Base-by-base conservation (phyloP, 2,888 invertebrate genomes). In the Ligdia adustata region DNA sequence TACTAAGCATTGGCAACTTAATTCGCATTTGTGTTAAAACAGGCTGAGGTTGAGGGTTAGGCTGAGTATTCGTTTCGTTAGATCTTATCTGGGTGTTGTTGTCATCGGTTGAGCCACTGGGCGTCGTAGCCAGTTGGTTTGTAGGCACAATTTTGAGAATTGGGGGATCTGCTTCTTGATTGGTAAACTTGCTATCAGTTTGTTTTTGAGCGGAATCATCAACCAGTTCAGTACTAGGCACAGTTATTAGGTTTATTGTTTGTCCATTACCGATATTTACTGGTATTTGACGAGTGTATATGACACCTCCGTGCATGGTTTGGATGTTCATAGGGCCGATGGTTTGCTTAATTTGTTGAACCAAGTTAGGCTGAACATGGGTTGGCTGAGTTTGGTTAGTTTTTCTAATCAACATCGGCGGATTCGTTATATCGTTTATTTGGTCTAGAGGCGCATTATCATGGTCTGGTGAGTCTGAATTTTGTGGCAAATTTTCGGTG, bases 221-320 rank as follows among this genome's bases (percentile, higher is more conserved):
- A 1, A 82, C 63, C 1, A 86, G 60, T 42, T 91, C 91, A 2
- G 89, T 84, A 52, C 81, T 90, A 1, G 91, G 91, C 7, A 91
- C 84, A 22, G 92, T 90, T 59, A 92, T 91, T 46, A 93, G 71
- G 70, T 92, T 92, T 29, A 93, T 92, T 1, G 92, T 91, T 76
- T 93, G 92, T 26, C 91, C 82, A 28, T 90, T 80, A 9, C 88
- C 84, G 28, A 91, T 75, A 65, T 93, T 92, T 0, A 93, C 93
- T 1, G 94, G 94, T 62, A 94, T 92, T 80, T 94, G 94, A 55
- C 94, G 91, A 38, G 94, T 93, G 68, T 94, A 94, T 60, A 94
- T 94, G 0, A 94, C 94, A 35, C 93, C 92, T 9, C 93, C 93
- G 34, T 93, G 92, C 77, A 93, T 91, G 4, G 92, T 92, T 71